A percentile compares a stretch with the other conserved stretches of the same genome.
Evolutionary conservation across 2,797 vertebrate species (phyloP).

Genomic region (Sciurus vulgaris): DNA sequence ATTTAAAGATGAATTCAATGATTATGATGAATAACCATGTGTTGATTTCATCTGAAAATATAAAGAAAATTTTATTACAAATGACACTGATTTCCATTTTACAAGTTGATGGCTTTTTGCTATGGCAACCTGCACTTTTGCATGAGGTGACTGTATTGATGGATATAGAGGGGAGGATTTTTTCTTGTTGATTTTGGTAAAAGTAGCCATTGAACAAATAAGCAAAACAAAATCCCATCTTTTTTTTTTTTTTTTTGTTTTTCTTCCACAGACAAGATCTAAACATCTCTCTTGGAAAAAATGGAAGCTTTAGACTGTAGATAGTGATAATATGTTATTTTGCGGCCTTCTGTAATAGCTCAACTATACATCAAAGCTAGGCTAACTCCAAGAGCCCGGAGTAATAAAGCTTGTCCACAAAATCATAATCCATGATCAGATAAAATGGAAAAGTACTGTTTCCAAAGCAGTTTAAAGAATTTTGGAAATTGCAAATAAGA

Average conservation of each 20-base stretch:
- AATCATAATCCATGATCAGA: not conserved
- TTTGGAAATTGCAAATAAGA: constrained; percentile 20
- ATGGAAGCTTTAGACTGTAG: constrained; percentile 21
- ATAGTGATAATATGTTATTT: not conserved
- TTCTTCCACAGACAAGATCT: constrained; percentile 11
- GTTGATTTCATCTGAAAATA: not conserved
- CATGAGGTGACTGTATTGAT: not conserved
- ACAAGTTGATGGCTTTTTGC: not conserved
- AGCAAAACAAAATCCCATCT: constrained; percentile 4
- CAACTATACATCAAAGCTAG: not conserved
- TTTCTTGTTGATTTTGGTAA: not conserved
- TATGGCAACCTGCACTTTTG: not conserved
- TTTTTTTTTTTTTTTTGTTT: constrained; percentile 25
- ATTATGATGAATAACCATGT: constrained; percentile 1
- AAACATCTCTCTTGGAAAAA: constrained; percentile 39
- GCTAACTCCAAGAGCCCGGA: constrained; percentile 26
- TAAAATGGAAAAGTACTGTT: constrained; percentile 17
- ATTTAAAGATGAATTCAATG: constrained; percentile 41
- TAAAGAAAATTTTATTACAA: constrained; percentile 29
- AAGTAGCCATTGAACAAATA: constrained; percentile 37
- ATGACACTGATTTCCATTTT: not conserved
- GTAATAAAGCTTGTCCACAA: constrained; percentile 2
- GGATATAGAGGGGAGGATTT: not conserved
- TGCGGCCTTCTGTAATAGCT: constrained; percentile 10
- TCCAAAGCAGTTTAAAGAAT: not conserved